Base-by-base conservation (phyloP, 2,797 vertebrate genomes). In the Crocodylus rhombifer region DNA sequence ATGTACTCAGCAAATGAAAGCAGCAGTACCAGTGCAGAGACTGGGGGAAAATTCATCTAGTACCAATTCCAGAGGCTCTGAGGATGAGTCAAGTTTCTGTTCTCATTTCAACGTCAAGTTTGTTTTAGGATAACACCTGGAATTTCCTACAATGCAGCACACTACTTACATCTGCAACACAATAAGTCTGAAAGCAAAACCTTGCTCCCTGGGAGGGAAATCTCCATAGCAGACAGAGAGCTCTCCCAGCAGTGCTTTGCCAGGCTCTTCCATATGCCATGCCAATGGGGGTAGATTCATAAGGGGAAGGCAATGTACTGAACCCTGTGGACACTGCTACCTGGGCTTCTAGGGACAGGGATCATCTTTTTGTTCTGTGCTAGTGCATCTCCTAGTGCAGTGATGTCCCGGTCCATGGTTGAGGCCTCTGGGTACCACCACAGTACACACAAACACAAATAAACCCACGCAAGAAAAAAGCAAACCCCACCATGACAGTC, bases 381-480 rank as follows among this genome's bases (percentile, higher is more conserved):
- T 80, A 87, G 64, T 79, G 57, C 0, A 1, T 20, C 26, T 56
- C 57, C 64, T 88, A 91, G 69, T 14, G 73, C 6, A 91, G 67
- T 36, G 80, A 36, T 84, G 67, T 30, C 91, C 73, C 67, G 92
- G 36, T 51, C 73, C 76, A n/a, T 79, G 69, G 79, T 88, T 95
- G 89, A 79, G 84, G 42, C 73, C 94, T 82, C 89, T 80, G 63
- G 86, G 69, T 58, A 69, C 84, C 90, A 91, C 36, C 23, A 94
- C 71, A 1, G 0, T 33, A 88, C 30, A 91, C 93, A 78, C 30
- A 89, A 77, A 92, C 36, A 92, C 26, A 91, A 94, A 84, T 14
- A 89, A 92, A 92, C 82, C 67, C 21, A 89, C 63, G 92, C 75
- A 93, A 92, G 21, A 6, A 83, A 71, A 93, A 88, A 25, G 62